Evolutionary conservation across 2,113 vertebrate species (phyloP), one percentile per base, ranked within the genome.

Genomic region (Lates calcarifer): DNA sequence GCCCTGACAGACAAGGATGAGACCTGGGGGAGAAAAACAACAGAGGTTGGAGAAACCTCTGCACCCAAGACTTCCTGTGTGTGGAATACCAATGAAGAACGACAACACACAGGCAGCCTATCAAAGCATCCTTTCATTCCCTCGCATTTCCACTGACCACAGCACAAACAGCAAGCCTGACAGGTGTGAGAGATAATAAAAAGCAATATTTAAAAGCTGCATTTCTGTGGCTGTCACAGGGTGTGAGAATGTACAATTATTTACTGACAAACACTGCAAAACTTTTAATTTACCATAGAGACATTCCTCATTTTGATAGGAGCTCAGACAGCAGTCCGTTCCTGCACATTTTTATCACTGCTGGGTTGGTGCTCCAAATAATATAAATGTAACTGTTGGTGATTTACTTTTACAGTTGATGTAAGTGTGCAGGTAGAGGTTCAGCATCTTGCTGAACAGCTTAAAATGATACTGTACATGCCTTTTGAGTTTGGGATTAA

Each of bases 51-150:
- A 77, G 18, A 76, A 89, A 89, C 88, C 91, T 85, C 87, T 92
- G 89, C 83, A 88, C 81, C 80, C 87, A 72, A 51, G 45, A 57
- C 79, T 67, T 89, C 82, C 76, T 85, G 78, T 53, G 81, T 80
- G 81, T 79, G 83, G 94, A 93, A 95, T 94, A 93, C 87, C 92
- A 94, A 94, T 94, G 91, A 93, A 66, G 70, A 87, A 74, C 13
- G 43, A 82, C 67, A 81, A 74, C 78, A 79, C 4, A 12, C 58
- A 82, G 70, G 70, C 81, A 87, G 85, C 77, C 77, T 81, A 86
- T 92, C 92, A 91, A 90, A 90, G 88, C 79, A 37, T 86, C 79
- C 85, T 85, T 93, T 90, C 88, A 91, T 86, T 89, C 61, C 66
- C 61, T 67, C 43, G 33, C 80, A 87, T 85, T 88, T 68, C 73